phyloP scores from a whole-genome alignment of 2,888 invertebrate genomes.

The Oscheius sp. region DNA sequence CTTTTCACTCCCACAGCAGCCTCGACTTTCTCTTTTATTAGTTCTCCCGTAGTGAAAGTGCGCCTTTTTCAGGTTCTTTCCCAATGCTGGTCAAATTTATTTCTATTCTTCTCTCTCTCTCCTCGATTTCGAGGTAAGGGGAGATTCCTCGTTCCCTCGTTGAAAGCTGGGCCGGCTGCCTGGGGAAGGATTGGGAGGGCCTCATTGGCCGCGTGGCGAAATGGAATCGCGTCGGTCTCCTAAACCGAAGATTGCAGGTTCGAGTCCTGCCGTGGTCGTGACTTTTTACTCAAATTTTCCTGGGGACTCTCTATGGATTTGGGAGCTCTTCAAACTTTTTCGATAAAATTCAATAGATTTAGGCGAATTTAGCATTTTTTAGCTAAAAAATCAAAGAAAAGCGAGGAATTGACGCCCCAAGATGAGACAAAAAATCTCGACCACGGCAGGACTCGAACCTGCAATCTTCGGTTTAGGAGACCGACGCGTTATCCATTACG shows the following conservation, averaged over 20 bases:
- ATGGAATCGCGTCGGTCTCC: constrained; percentile 1
- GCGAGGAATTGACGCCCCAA: too few species aligned
- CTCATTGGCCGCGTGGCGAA: not conserved
- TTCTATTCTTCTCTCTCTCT: not conserved
- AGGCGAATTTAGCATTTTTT: too few species aligned
- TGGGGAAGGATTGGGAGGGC: not conserved
- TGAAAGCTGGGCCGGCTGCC: too few species aligned
- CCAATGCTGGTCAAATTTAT: not conserved
- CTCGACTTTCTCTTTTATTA: too few species aligned
- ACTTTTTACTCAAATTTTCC: not conserved
- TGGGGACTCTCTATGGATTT: too few species aligned
- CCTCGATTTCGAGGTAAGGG: not conserved
- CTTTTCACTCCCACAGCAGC: too few species aligned
- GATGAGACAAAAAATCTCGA: constrained; percentile 13
- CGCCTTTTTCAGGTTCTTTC: not conserved
- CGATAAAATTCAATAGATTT: too few species aligned
- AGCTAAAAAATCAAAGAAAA: too few species aligned
- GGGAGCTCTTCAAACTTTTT: too few species aligned
- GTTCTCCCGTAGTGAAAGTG: not conserved
- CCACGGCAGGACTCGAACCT: constrained; percentile 23
- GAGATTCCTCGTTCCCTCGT: too few species aligned
- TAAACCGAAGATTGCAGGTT: constrained; percentile 1
- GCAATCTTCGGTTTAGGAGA: constrained; percentile 20
- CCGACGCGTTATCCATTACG: too few species aligned
- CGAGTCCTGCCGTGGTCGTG: not conserved